Evolutionary conservation across 2,888 invertebrate species (phyloP).

Genomic region (Nezara viridula): DNA sequence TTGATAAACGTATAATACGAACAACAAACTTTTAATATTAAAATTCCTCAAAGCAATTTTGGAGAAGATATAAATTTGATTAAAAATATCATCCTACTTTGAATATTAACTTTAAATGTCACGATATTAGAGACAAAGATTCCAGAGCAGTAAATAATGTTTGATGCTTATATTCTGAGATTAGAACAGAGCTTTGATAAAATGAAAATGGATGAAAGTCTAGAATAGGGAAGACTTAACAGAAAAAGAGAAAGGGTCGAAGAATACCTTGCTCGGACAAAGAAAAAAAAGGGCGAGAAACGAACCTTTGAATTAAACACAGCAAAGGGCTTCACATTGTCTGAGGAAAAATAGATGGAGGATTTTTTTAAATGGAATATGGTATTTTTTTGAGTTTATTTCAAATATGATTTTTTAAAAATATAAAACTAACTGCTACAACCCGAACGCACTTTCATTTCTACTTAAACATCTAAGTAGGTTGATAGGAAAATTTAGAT

Average conservation of each 20-base stretch:
- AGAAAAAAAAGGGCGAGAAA: not conserved
- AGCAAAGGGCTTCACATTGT: not conserved
- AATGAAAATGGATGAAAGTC: not conserved
- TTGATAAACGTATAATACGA: not conserved
- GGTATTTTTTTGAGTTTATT: no score
- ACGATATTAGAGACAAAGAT: not conserved
- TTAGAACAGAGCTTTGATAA: not conserved
- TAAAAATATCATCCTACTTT: not conserved
- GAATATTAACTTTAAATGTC: not conserved
- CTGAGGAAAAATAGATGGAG: not conserved
- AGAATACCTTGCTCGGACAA: not conserved
- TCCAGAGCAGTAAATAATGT: not conserved
- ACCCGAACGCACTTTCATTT: no score
- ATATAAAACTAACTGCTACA: no score
- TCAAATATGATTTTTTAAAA: no score
- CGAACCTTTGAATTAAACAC: not conserved
- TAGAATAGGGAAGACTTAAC: not conserved
- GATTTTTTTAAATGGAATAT: not conserved
- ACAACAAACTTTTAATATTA: not conserved
- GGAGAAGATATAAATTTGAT: not conserved
- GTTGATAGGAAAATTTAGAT: no score
- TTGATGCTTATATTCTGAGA: not conserved
- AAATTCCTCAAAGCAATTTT: not conserved
- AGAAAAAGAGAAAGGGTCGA: not conserved
- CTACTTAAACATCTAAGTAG: no score